Conservation (phyloP, 2,113 vertebrate species). For the Neofelis nebulosa region DNA sequence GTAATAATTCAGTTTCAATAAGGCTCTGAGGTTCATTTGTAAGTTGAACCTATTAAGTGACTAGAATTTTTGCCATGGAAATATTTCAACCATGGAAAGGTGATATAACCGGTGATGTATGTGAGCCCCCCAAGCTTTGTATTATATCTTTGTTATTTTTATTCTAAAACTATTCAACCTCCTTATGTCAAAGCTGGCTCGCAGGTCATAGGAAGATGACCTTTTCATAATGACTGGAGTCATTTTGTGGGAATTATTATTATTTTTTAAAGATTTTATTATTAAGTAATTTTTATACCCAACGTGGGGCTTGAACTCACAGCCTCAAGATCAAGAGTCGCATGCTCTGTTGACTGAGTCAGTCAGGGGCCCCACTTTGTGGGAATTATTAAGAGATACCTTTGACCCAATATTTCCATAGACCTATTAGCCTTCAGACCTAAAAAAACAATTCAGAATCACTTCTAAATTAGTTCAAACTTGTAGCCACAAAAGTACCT, state of each 20-base stretch:
- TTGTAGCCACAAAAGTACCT: background rate
- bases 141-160: slow-evolving; percentile 21
- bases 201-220: background rate
- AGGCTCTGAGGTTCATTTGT: background rate
- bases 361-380: background rate
- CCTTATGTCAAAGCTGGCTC: background rate
- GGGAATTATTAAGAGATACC: background rate
- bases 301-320: background rate
- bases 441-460: background rate
- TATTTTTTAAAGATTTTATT: background rate
- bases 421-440: background rate
- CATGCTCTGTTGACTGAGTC: background rate
- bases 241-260: background rate
- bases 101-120: background rate
- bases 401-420: background rate
- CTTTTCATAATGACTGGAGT: background rate
- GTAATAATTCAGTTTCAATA: background rate
- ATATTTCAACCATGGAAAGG: background rate
- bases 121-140: background rate
- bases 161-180: background rate
- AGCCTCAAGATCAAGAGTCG: background rate
- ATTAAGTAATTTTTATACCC: background rate
- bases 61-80: background rate
- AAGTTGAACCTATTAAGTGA: background rate
- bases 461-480: background rate